Evolutionary conservation across 2,113 vertebrate genomes (phyloP).

Genomic region (Pyrgilauda ruficollis): DNA sequence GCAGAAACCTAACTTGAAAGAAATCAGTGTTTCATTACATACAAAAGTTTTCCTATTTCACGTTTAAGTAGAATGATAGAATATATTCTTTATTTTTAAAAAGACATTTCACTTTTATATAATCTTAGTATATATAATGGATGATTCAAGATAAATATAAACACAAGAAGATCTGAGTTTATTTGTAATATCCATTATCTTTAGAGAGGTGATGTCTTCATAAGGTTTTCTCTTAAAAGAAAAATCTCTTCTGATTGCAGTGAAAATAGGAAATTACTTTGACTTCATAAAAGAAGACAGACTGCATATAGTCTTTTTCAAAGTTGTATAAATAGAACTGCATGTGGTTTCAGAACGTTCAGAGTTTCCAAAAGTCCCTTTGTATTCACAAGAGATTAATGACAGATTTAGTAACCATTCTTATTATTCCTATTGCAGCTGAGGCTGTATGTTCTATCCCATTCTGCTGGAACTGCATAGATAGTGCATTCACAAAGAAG

Average conservation of each 20-base stretch:
- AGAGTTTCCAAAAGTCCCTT: constrained; percentile 14
- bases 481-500: background rate
- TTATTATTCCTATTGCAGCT: constrained; percentile 5
- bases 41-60: background rate
- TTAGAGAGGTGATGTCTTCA: background rate
- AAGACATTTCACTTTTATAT: background rate
- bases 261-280: constrained; percentile 29
- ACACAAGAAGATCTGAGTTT: background rate
- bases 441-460: background rate
- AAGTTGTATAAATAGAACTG: constrained; percentile 45
- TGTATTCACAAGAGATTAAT: constrained; percentile 49
- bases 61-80: background rate
- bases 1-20: background rate
- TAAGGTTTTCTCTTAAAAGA: background rate
- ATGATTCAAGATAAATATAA: background rate
- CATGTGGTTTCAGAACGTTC: constrained; percentile 43
- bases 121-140: background rate
- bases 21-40: background rate
- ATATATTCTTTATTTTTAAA: background rate
- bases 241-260: background rate
- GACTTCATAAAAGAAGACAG: background rate
- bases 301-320: background rate
- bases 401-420: constrained; percentile 44
- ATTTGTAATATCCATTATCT: background rate
- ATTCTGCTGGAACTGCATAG: background rate